Percentiles rank a stretch among this genome's conserved stretches.
Conservation (phyloP, 2,797 vertebrate genomes). For the Chaenodraco wilsoni region DNA sequence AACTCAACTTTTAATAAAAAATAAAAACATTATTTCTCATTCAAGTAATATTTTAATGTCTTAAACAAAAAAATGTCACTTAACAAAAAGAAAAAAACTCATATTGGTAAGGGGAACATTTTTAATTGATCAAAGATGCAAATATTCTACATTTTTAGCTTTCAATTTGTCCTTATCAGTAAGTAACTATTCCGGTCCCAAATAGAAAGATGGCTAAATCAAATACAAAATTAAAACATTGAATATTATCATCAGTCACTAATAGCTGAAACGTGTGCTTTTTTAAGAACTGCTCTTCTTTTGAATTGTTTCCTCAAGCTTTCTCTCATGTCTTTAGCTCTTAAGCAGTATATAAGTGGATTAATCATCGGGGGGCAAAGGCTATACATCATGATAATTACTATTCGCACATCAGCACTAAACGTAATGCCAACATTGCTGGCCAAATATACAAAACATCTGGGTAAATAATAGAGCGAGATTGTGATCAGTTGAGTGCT, state of each 20-base stretch:
- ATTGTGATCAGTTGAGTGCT: constrained; percentile 82
- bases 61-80: too few species aligned
- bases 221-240: neutral
- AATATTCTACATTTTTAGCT: too few species aligned
- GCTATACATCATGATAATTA: constrained; percentile 74
- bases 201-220: neutral
- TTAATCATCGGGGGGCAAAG: constrained; percentile 82
- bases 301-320: constrained; percentile 54
- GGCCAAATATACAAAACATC: constrained; percentile 74
- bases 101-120: too few species aligned
- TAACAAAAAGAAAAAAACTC: constrained; percentile 18
- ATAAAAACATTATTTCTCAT: too few species aligned
- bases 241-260: neutral
- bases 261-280: constrained; percentile 23
- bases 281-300: rapidly evolving
- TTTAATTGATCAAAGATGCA: too few species aligned
- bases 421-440: constrained; percentile 61
- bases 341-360: constrained; percentile 84
- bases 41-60: too few species aligned
- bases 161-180: too few species aligned
- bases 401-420: constrained; percentile 64
- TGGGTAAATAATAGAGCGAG: constrained; percentile 76
- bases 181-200: neutral
- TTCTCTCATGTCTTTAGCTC: constrained; percentile 71
- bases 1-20: too few species aligned